Percentiles rank a stretch among this genome's conserved stretches.
Conservation (phyloP, 2,888 invertebrate species). For the Copidosoma aretas region DNA sequence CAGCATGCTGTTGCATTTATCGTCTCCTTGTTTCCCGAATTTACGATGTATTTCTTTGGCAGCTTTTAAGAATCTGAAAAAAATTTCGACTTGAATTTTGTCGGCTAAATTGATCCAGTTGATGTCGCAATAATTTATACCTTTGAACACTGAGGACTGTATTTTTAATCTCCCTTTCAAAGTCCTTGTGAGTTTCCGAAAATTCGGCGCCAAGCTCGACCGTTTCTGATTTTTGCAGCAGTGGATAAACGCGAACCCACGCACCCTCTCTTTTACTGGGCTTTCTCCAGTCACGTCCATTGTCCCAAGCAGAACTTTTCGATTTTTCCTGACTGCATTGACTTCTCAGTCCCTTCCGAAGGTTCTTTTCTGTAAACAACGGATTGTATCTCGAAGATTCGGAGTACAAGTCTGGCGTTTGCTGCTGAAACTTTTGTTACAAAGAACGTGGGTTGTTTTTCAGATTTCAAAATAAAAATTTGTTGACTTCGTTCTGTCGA, state of each 20-base stretch:
- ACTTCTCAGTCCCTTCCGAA: conserved; percentile 68
- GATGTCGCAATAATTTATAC: conserved; percentile 43
- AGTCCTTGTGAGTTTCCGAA: conserved; percentile 47
- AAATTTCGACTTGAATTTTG: neutral
- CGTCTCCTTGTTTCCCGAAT: conserved; percentile 64
- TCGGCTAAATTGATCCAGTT: neutral
- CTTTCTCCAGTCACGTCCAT: conserved; percentile 74
- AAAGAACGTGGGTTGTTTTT: neutral
- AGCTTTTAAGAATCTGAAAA: conserved; percentile 62
- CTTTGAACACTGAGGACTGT: conserved; percentile 56
- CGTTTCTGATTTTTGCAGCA: conserved; percentile 56
- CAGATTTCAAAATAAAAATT: conserved; percentile 5
- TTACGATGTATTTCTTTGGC: conserved; percentile 64
- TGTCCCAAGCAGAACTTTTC: conserved; percentile 70
- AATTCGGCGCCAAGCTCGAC: conserved; percentile 50
- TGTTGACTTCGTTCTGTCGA: too few relatives aligned
- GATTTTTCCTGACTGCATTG: conserved; percentile 71
- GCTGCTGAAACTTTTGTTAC: conserved; percentile 44
- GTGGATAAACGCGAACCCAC: conserved; percentile 80
- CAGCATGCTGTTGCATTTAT: conserved; percentile 64
- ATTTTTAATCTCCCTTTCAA: conserved; percentile 57
- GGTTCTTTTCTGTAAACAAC: conserved; percentile 62
- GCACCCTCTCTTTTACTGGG: conserved; percentile 73
- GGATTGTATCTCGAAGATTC: conserved; percentile 54
- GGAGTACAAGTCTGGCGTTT: conserved; percentile 50